Conservation (phyloP, 2,888 invertebrate genomes). For the Ethmia dodecea region DNA sequence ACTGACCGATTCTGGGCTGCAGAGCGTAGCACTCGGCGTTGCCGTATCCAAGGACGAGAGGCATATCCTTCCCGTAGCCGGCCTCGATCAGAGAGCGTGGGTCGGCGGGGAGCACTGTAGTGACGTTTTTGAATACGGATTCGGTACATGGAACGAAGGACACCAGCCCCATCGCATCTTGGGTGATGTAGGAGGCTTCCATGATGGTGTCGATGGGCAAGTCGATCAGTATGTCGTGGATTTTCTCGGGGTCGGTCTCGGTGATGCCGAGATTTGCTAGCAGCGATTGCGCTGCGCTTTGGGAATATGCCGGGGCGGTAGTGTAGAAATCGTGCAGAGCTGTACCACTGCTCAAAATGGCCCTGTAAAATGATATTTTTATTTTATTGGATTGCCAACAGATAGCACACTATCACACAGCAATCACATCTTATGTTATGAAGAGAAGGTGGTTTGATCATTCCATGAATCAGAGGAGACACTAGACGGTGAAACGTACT, state of each 20-base stretch:
- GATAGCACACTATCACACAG: no score
- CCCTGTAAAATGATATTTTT: slow-evolving; percentile 52
- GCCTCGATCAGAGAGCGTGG: slow-evolving; percentile 43
- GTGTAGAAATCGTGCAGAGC: slow-evolving; percentile 43
- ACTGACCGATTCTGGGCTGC: slow-evolving; percentile 36
- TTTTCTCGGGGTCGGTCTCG: slow-evolving; percentile 38
- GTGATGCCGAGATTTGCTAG: slow-evolving; percentile 62
- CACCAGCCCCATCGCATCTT: slow-evolving; percentile 39
- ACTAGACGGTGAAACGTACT: slow-evolving; percentile 28
- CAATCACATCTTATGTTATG: no score
- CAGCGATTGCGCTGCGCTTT: slow-evolving; percentile 32
- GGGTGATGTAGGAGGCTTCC: slow-evolving; percentile 37
- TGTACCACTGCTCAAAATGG: slow-evolving; percentile 54
- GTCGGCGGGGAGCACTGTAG: slow-evolving; percentile 46
- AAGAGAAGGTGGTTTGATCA: no score
- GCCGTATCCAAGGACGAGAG: slow-evolving; percentile 55
- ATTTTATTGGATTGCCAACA: no score
- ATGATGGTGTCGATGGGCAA: slow-evolving; percentile 43
- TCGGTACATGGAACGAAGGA: slow-evolving; percentile 58
- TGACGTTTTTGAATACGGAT: slow-evolving; percentile 39
- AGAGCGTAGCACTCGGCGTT: slow-evolving; percentile 53
- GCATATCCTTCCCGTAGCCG: slow-evolving; percentile 46
- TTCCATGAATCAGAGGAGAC: no score
- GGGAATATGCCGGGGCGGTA: slow-evolving; percentile 41
- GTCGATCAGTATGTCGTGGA: slow-evolving; percentile 40